Conservation (phyloP, 2,888 invertebrate species). For the Agriotes lineatus region DNA sequence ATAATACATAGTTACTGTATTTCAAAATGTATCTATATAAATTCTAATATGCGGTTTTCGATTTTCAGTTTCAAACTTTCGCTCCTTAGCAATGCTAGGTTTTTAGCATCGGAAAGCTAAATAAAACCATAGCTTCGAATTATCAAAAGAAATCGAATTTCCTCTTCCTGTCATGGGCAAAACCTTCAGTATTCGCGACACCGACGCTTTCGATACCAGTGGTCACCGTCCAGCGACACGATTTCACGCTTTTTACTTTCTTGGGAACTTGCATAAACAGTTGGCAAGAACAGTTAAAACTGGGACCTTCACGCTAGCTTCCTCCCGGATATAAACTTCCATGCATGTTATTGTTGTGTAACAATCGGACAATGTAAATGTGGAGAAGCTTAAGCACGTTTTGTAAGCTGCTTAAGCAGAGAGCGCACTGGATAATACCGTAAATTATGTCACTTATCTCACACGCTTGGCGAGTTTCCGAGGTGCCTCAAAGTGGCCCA, state of each 20-base stretch:
- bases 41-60: too few relatives aligned
- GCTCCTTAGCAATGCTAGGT: too few relatives aligned
- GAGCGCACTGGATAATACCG: too few relatives aligned
- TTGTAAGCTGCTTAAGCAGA: not conserved
- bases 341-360: not conserved
- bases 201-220: not conserved
- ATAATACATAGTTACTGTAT: too few relatives aligned
- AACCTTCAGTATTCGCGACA: too few relatives aligned
- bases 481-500: not conserved
- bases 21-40: too few relatives aligned
- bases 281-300: not conserved
- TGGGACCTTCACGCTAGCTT: not conserved
- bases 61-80: too few relatives aligned
- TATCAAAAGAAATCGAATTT: too few relatives aligned
- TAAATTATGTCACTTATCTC: too few relatives aligned
- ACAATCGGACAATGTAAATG: not conserved
- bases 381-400: not conserved
- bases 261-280: not conserved
- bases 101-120: too few relatives aligned
- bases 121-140: too few relatives aligned
- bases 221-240: not conserved
- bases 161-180: too few relatives aligned
- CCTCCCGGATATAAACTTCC: not conserved
- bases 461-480: not conserved
- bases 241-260: conserved; percentile 7